Conservation (phyloP, 2,797 vertebrate species). For the Spea hammondii region DNA sequence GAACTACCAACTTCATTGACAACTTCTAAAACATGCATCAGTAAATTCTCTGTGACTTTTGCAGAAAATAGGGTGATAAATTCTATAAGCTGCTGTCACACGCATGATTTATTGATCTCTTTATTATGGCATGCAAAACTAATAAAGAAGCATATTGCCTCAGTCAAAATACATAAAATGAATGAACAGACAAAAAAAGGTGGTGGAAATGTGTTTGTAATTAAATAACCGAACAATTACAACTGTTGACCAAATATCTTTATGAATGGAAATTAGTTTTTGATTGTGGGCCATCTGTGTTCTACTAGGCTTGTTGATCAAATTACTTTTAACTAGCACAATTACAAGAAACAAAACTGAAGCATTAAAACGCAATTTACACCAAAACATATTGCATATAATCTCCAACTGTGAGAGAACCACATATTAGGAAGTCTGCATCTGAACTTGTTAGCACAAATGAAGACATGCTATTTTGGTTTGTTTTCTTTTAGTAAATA, state of each 20-base stretch:
- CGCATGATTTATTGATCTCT: conserved; percentile 6
- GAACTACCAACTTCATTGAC: not conserved
- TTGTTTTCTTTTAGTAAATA: too few relatives aligned
- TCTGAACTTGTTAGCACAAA: too few relatives aligned
- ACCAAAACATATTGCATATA: not conserved
- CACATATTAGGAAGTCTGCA: too few relatives aligned
- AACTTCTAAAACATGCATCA: not conserved
- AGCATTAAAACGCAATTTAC: not conserved
- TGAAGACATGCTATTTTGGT: too few relatives aligned
- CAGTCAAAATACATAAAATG: conserved; percentile 13
- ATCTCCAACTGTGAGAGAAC: not conserved
- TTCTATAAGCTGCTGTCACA: not conserved
- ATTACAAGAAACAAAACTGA: not conserved
- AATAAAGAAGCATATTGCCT: conserved; percentile 9
- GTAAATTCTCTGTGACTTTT: conserved; percentile 1
- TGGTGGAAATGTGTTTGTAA: conserved; percentile 1
- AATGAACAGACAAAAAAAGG: conserved; percentile 9
- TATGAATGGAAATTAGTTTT: not conserved
- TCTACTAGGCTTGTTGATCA: not conserved
- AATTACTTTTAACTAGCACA: not conserved
- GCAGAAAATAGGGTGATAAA: conserved; percentile 1
- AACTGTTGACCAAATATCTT: conserved; percentile 4
- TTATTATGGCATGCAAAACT: conserved; percentile 13
- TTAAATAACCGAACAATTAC: conserved; percentile 1
- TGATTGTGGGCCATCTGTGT: not conserved